phyloP scores from a whole-genome alignment of 2,888 invertebrate genomes.

The Penaeus monodon region DNA sequence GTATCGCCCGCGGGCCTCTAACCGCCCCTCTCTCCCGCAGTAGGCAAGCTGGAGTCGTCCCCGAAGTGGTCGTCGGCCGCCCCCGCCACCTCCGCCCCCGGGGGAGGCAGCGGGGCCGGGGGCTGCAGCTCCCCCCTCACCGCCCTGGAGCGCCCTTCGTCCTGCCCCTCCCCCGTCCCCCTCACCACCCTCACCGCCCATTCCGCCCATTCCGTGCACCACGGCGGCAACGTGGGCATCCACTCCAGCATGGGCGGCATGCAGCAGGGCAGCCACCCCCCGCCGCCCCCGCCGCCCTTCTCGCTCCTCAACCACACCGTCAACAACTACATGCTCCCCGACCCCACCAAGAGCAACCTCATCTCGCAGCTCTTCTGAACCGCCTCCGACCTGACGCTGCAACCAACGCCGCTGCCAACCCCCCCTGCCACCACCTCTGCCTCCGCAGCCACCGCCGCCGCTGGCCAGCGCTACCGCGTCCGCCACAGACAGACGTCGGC shows the following conservation, averaged over 20 bases:
- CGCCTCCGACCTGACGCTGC: slow-evolving; percentile 5
- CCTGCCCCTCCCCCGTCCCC: slow-evolving; percentile 63
- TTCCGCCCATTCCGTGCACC: slow-evolving; percentile 46
- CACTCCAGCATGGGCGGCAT: slow-evolving; percentile 53
- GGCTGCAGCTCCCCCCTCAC: slow-evolving; percentile 63
- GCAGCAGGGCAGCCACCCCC: slow-evolving; percentile 50
- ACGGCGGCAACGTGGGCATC: slow-evolving; percentile 49
- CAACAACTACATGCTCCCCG: slow-evolving; percentile 65
- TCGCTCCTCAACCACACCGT: slow-evolving; percentile 65
- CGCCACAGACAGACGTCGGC: slow-evolving; percentile 5
- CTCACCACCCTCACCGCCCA: slow-evolving; percentile 64
- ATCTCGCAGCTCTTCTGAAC: slow-evolving; percentile 64
- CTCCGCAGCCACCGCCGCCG: background rate
- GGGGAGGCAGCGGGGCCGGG: slow-evolving; percentile 47
- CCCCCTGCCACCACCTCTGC: slow-evolving; percentile 4
- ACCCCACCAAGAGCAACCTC: slow-evolving; percentile 63
- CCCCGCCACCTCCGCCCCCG: slow-evolving; percentile 43
- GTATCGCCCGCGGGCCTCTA: background rate
- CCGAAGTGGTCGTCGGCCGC: slow-evolving; percentile 63
- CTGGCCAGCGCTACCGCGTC: background rate
- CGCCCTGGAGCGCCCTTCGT: slow-evolving; percentile 61
- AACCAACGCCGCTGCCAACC: background rate
- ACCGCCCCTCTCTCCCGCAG: background rate
- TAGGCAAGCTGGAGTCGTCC: slow-evolving; percentile 63
- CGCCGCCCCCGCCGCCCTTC: slow-evolving; percentile 61